These are phyloP conservation scores for Philereme transversata DNA, from an alignment of 2,888 invertebrate species.

Conservation along the genomic window DNA sequence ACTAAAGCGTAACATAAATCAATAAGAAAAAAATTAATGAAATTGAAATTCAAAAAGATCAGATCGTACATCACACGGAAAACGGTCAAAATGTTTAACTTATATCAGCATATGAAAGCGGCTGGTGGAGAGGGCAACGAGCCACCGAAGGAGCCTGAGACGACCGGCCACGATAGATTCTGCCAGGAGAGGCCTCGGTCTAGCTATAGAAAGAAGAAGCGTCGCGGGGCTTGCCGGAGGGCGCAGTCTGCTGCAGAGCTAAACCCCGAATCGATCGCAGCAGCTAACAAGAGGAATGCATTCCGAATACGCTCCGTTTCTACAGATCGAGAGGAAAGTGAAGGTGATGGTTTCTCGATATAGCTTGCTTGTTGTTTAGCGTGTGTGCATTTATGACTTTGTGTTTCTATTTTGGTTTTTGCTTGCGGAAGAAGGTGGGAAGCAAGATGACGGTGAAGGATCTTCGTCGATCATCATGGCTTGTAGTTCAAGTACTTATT, in stretches of 20 bases:
- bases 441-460: conserved; percentile 59
- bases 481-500: conserved; percentile 64
- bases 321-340: conserved; percentile 85
- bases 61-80: conserved; percentile 47
- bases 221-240: conserved; percentile 84
- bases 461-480: conserved; percentile 48
- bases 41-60: conserved; percentile 49
- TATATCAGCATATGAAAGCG: conserved; percentile 87
- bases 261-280: conserved; percentile 85
- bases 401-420: conserved; percentile 40
- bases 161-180: conserved; percentile 92
- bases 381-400: conserved; percentile 14
- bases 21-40: conserved; percentile 48
- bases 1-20: conserved; percentile 2
- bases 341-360: conserved; percentile 56
- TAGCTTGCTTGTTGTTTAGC: conserved; percentile 19
- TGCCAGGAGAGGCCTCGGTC: conserved; percentile 86
- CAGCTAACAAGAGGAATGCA: conserved; percentile 86
- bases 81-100: conserved; percentile 87
- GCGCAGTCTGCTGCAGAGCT: conserved; percentile 88
- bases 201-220: conserved; percentile 81
- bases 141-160: conserved; percentile 82
- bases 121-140: conserved; percentile 80
- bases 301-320: conserved; percentile 86
- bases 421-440: conserved; percentile 62